A percentile compares a stretch with the other conserved stretches of the same genome.
Conservation (phyloP, 1,140 invertebrate genomes). For the Holotrichia oblita region DNA sequence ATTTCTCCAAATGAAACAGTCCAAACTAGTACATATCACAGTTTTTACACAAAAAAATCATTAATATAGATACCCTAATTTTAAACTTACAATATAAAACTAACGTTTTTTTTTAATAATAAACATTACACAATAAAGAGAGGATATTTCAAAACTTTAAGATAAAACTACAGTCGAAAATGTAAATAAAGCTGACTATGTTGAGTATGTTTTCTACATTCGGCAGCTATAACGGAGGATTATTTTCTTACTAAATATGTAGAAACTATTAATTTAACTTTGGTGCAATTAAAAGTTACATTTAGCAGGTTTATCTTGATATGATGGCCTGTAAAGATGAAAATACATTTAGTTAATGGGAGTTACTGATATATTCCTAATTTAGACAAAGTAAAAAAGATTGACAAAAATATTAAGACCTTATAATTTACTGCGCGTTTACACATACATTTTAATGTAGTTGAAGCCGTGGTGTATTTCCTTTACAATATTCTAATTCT, state of each 20-base stretch:
- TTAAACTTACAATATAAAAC: background rate
- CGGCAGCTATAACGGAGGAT: background rate
- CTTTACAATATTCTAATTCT: conserved; percentile 32
- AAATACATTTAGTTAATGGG: no score
- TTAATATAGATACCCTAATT: background rate
- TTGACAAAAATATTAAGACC: no score
- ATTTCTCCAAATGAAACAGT: conserved; percentile 10
- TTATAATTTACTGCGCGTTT: background rate
- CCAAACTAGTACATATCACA: conserved; percentile 25
- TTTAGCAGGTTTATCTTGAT: background rate
- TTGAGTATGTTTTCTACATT: background rate
- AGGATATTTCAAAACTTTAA: background rate
- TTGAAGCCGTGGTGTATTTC: background rate
- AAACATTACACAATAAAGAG: background rate
- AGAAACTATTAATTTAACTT: background rate
- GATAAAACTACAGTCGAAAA: background rate
- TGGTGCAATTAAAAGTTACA: background rate
- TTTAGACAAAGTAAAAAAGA: no score
- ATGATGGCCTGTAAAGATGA: background rate
- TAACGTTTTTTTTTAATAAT: background rate
- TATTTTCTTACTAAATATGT: background rate
- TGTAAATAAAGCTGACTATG: background rate
- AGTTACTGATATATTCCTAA: no score
- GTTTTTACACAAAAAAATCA: conserved; percentile 18
- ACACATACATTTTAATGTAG: background rate